Evolutionary conservation across 2,888 invertebrate species (phyloP).

Genomic region (Meteorus cinctellus): DNA sequence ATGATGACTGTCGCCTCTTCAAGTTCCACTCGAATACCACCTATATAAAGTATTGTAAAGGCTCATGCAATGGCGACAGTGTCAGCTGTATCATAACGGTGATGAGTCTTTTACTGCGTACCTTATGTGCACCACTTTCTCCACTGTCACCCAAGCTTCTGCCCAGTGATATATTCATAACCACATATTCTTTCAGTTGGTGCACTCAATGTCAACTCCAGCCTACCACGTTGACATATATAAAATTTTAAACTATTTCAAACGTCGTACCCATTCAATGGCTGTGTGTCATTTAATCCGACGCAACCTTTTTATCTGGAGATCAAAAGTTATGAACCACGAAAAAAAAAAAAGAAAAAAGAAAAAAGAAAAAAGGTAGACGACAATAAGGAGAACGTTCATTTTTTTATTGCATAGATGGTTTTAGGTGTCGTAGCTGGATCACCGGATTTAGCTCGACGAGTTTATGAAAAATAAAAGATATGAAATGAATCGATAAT

Average conservation of each 20-base stretch:
- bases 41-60: constrained; percentile 35
- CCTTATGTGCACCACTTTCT: neutral
- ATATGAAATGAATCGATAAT: too few species aligned
- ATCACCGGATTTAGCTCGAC: too few species aligned
- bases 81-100: constrained; percentile 50
- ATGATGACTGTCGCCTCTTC: constrained; percentile 36
- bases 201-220: constrained; percentile 17
- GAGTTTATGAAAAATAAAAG: too few species aligned
- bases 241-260: constrained; percentile 33
- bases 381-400: too few species aligned
- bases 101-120: constrained; percentile 7
- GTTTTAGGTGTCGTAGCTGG: too few species aligned
- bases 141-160: constrained; percentile 9
- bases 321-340: constrained; percentile 37
- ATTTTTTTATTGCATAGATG: neutral
- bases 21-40: constrained; percentile 33
- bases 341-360: neutral
- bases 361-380: neutral
- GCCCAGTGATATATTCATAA: constrained; percentile 37
- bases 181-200: constrained; percentile 29
- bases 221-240: neutral
- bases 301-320: constrained; percentile 40
- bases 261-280: constrained; percentile 15
- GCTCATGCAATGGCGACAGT: constrained; percentile 1
- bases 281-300: constrained; percentile 24